Percentiles rank a stretch among this genome's conserved stretches.
phyloP scores from a whole-genome alignment of 1,140 invertebrate genomes.

The Potamilus streckersoni region DNA sequence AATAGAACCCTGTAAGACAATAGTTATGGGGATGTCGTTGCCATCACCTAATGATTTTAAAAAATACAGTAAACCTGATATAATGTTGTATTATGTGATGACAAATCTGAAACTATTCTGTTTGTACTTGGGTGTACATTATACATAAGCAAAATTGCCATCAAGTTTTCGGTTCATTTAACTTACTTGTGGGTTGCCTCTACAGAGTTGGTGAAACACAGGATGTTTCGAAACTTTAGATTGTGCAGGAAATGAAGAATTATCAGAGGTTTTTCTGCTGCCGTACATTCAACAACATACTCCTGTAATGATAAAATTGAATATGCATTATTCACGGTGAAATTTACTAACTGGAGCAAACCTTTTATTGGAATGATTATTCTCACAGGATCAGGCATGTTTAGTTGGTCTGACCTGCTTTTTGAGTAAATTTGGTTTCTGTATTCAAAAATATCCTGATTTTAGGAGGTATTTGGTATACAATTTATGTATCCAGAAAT shows the following conservation, averaged over 20 bases:
- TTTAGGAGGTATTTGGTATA: too few species aligned
- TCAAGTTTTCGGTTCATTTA: neutral
- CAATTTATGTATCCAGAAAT: too few species aligned
- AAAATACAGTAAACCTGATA: neutral
- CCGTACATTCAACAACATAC: constrained; percentile 77
- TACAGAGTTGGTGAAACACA: constrained; percentile 91
- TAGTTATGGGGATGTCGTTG: neutral
- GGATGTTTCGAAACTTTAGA: constrained; percentile 78
- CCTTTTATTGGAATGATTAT: too few species aligned
- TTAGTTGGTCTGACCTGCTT: too few species aligned
- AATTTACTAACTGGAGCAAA: too few species aligned
- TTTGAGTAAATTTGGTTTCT: too few species aligned
- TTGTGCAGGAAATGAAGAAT: constrained; percentile 80
- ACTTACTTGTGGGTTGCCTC: constrained; percentile 77
- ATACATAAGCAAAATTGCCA: neutral
- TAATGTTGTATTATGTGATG: neutral
- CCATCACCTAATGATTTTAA: neutral
- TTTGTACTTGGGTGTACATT: neutral
- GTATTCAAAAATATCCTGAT: too few species aligned
- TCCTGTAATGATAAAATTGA: constrained; percentile 69
- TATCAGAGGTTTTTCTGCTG: constrained; percentile 84
- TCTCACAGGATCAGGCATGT: too few species aligned
- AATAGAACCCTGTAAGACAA: too few species aligned
- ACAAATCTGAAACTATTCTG: neutral
- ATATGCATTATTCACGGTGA: neutral